Evolutionary conservation across 2,113 vertebrate species (phyloP), one percentile per base, ranked within the genome.

Genomic region (Pitta sordida): DNA sequence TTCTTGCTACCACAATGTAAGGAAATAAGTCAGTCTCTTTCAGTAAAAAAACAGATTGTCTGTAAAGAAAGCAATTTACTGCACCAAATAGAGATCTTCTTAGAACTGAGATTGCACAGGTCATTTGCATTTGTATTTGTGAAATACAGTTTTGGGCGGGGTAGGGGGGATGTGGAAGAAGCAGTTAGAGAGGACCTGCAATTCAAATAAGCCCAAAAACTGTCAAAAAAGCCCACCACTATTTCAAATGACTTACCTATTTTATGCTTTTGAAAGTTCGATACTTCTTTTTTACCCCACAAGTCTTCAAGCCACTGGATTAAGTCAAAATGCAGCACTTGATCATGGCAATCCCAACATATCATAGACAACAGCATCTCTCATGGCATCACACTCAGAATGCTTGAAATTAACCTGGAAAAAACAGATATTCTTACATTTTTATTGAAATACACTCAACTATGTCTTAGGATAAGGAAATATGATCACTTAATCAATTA

Each of bases 301-400:
- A 96, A 96, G 92, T 73, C 29, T 96, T 86, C 96, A 89, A 96
- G 77, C 94, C 96, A 83, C 92, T 96, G 87, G 23, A 24, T 96
- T 92, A 97, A 96, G 85, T 94, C 96, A 97, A 97, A 96, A 95
- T 83, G 80, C 79, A 95, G 55, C 83, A 94, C 91, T 86, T 93
- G 93, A 97, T 96, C 96, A 97, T 96, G 94, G 96, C 97, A 97
- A 97, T 95, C 88, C 97, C 93, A 96, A 27, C 82, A 60, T 63
- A 69, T 98, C 91, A 98, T 26, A 80, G 95, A 62, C 74, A 91
- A 83, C 79, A 96, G 92, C 96, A 94, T 97, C 86, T 96, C 95
- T 97, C 97, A 98, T 77, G 70, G 78, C 86, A 86, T 78, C 94
- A 90, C 58, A 86, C 37, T 95, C 74, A 88, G 83, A 84, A 56